Base-by-base conservation (phyloP, 30 jellyfish, hydroid and myxozoan species). In the Aurelia aurita region DNA sequence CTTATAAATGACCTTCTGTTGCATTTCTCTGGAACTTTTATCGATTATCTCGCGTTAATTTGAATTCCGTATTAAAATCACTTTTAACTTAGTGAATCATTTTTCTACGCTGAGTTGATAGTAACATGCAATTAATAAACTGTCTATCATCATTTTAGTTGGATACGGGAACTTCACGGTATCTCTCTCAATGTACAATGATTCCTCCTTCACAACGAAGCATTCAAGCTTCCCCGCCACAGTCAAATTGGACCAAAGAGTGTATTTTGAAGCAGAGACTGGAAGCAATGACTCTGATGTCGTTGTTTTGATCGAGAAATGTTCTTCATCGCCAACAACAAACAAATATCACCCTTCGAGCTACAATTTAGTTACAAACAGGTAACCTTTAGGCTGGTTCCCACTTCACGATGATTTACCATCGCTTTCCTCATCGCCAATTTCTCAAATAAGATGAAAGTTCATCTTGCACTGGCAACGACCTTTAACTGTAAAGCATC, bases 141-240 rank as follows among this genome's bases (percentile, higher is more conserved):
- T 20, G 5, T 20, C 22, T 14, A 18, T 49, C 70, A 18, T 28
- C 1, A 14, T 83, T 83, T 57, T 53, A 83, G 93, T 49, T 69
- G 93, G 87, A 43, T 83, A 69, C 46, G 93, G 93, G 3, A 20
- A 44, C 25, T 83, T 83, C 64, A 61, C 86, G 6, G 78, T 70
- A 12, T 57, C 86, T 16, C 53, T 83, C 8, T 15, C 72, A 44
- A 83, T 83, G 93, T 35, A 21, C 57, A 57, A 39, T 16, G 51
- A 62, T 9, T 26, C 65, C 44, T 75, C 39, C 18, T 83, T 69
- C 29, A 14, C 83, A 18, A 34, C 79, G 23, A 20, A 26, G 5
- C 74, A 69, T 9, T 2, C 59, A 9, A 44, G 74, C 34, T 83
- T 27, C 47, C 93, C 93, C 19, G 87, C 79, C 14, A 66, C 39